A percentile compares a stretch with the other conserved stretches of the same genome.
Conservation (phyloP, 2,797 vertebrate species). For the Simalia tracyae region DNA sequence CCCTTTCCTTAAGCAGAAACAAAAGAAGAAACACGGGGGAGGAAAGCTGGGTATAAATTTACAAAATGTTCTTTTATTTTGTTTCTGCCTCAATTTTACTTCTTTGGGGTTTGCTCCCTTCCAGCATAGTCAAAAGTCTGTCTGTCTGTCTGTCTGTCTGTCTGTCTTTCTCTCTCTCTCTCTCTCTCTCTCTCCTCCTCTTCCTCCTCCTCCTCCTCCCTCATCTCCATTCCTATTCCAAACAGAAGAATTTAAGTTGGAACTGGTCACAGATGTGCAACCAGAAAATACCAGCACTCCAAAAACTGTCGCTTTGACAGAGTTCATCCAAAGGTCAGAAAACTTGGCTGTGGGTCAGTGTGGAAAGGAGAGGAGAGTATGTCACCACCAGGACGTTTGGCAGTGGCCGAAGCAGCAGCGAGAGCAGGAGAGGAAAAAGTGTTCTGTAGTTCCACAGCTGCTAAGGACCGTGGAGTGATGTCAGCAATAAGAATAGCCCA, state of each 20-base stretch:
- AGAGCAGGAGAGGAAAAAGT: not conserved
- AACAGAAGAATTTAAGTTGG: conserved; percentile 67
- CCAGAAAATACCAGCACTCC: conserved; percentile 27
- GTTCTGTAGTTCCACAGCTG: not conserved
- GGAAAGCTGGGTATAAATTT: not conserved
- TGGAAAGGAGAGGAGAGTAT: not conserved
- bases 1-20: not conserved
- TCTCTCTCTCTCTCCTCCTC: not conserved
- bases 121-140: not conserved
- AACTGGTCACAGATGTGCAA: conserved; percentile 61
- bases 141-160: too few relatives aligned
- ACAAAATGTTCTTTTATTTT: conserved; percentile 14
- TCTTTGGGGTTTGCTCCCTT: conserved; percentile 18
- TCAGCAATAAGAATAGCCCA: not conserved
- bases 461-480: not conserved
- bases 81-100: conserved; percentile 16
- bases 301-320: conserved; percentile 41
- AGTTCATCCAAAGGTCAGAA: conserved; percentile 74
- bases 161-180: not conserved
- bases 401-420: not conserved
- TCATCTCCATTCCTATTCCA: conserved; percentile 56
- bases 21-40: not conserved
- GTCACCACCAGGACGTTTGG: not conserved
- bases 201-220: not conserved
- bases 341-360: conserved; percentile 62